Evolutionary conservation across 2,888 invertebrate genomes (phyloP), one percentile per base, ranked within the genome.

Genomic region (Clitarchus hookeri): DNA sequence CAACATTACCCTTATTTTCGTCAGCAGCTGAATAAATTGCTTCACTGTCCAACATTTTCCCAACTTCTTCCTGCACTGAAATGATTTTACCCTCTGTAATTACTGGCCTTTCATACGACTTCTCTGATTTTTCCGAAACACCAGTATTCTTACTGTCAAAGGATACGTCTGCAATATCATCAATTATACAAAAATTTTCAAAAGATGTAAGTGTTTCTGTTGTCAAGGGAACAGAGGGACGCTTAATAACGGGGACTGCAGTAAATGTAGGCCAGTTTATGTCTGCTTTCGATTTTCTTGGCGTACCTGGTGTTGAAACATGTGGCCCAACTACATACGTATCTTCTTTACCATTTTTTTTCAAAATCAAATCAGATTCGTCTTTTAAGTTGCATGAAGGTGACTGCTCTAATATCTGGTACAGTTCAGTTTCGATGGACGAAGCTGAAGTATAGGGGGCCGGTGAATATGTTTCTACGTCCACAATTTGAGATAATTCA

Each of bases 261-360:
- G 48, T 78, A 80, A 87, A 88, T n/a, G 86, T 86, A 11, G 88
- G 88, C 88, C 88, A 88, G 44, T 85, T 87, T 27, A 88, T 88
- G 83, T 88, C 88, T 26, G 86, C 88, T 80, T 86, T 86, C 23
- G 85, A 83, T 36, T 78, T 85, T 26, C 53, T 86, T 27, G 79
- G 79, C 6, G 53, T 80, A 23, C 53, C 77, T 13, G 86, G 84
- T 2, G 82, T 82, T 82, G 27, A 82, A n/a, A 27, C 12, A 82
- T n/a, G 26, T 82, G 65, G 16, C n/a, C 65, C 16, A n/a, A 16
- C 65, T 12, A 6, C 19, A 65, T 1, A 6, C 16, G 19, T 11
- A 65, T 0, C 65, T 12, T 65, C 65, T n/a, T 48, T 48, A 48
- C 8, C 53, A 53, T 53, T 9, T 65, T 65, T 8, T 8, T 19